Evolutionary conservation across 1,140 invertebrate genomes (phyloP).

Genomic region (Scaptodrosophila lebanonensis): DNA sequence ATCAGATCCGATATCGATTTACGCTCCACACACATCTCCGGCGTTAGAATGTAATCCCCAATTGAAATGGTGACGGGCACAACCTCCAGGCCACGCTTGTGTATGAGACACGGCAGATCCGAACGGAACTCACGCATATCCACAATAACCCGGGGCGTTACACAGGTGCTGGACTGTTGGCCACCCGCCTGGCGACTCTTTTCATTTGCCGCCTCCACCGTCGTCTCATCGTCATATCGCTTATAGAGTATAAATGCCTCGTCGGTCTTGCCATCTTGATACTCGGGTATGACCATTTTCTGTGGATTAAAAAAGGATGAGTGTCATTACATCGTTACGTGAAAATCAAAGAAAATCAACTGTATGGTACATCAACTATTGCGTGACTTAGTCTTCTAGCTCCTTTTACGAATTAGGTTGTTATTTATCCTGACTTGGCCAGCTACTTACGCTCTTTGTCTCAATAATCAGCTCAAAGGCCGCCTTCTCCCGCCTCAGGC

Average conservation of each 20-base stretch:
- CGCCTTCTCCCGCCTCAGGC: constrained; percentile 92
- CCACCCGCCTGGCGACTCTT: constrained; percentile 84
- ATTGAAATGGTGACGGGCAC: constrained; percentile 94
- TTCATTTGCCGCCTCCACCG: constrained; percentile 66
- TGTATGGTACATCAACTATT: too few species aligned
- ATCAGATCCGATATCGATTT: constrained; percentile 99
- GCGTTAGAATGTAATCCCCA: constrained; percentile 98
- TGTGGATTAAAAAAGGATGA: constrained; percentile 73
- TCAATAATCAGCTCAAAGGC: constrained; percentile 95
- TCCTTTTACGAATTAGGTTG: too few species aligned
- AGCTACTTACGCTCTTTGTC: constrained; percentile 91
- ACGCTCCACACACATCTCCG: constrained; percentile 96
- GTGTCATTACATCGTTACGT: neutral
- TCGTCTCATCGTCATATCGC: constrained; percentile 56
- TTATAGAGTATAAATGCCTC: constrained; percentile 81
- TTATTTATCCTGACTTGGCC: too few species aligned
- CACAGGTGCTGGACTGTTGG: constrained; percentile 56
- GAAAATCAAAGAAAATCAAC: neutral
- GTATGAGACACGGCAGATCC: constrained; percentile 95
- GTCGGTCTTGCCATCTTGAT: constrained; percentile 91
- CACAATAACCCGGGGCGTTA: constrained; percentile 87
- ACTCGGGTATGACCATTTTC: constrained; percentile 94
- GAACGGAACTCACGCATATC: constrained; percentile 99
- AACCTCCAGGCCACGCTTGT: constrained; percentile 94
- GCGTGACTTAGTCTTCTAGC: too few species aligned